Evolutionary conservation across 2,113 vertebrate species (phyloP).

Genomic region (Chlorodrepanis virens): DNA sequence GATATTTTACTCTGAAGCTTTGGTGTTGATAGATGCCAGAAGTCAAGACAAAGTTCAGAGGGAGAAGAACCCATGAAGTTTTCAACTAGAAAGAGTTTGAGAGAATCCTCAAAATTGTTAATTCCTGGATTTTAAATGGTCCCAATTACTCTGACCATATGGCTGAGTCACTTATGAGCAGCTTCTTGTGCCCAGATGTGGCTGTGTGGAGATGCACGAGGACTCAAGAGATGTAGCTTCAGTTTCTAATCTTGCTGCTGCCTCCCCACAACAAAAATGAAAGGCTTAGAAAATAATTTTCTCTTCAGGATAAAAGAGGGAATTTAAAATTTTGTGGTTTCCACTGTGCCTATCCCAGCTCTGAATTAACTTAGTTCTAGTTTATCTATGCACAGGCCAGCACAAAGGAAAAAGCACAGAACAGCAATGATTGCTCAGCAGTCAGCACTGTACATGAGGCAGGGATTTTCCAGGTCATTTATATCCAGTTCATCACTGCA

Average conservation of each 20-base stretch:
- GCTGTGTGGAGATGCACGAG: not conserved
- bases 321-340: not conserved
- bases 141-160: not conserved
- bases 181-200: not conserved
- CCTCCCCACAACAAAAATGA: not conserved
- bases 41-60: not conserved
- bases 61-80: not conserved
- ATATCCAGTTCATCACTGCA: slow-evolving; percentile 35
- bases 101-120: not conserved
- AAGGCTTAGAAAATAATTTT: not conserved
- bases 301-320: not conserved
- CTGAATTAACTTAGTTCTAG: not conserved
- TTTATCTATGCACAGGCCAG: not conserved
- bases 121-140: not conserved
- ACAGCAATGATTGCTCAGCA: slow-evolving; percentile 52
- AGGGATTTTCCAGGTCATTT: slow-evolving; percentile 61
- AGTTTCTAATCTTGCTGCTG: not conserved
- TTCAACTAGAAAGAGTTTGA: not conserved
- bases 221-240: not conserved
- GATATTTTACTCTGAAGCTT: not conserved
- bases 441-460: slow-evolving; percentile 42
- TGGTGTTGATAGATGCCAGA: not conserved
- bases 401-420: slow-evolving; percentile 43
- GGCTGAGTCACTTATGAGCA: not conserved
- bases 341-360: not conserved